Conservation (phyloP, 92 coral and sea anemone species). For the Zoanthus solanderi region DNA sequence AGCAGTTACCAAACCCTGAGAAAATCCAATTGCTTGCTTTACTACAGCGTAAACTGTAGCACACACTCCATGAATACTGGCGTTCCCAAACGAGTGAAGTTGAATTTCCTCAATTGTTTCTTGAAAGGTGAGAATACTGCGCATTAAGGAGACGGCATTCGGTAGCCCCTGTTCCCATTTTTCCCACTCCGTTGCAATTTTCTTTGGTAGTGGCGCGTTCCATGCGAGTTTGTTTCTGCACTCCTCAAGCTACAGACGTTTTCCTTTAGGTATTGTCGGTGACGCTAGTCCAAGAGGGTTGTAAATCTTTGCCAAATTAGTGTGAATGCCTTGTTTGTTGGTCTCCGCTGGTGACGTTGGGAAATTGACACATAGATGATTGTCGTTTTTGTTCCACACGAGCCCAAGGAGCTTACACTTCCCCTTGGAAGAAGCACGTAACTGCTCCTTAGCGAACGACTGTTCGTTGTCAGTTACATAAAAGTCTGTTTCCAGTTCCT, state of each 20-base stretch:
- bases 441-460: background rate
- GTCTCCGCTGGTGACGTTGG: background rate
- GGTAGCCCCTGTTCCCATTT: background rate
- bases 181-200: background rate
- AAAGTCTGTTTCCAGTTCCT: background rate
- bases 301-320: background rate
- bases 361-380: background rate
- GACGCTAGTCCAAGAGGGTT: constrained; percentile 27
- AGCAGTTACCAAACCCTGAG: background rate
- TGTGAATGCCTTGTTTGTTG: background rate
- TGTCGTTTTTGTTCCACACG: background rate
- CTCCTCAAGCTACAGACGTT: constrained; percentile 3
- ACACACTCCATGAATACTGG: background rate
- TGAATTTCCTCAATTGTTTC: constrained; percentile 21
- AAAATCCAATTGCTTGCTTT: background rate
- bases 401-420: constrained; percentile 12
- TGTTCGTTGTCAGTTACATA: too few species aligned
- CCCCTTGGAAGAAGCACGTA: background rate
- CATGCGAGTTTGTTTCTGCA: constrained; percentile 31
- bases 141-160: too few species aligned
- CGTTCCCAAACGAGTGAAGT: constrained; percentile 36
- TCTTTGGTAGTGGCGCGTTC: constrained; percentile 12
- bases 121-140: background rate
- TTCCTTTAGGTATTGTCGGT: background rate
- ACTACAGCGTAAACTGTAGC: constrained; percentile 37